Base-by-base conservation (phyloP, 1,140 invertebrate species). In the Oscheius sp. region DNA sequence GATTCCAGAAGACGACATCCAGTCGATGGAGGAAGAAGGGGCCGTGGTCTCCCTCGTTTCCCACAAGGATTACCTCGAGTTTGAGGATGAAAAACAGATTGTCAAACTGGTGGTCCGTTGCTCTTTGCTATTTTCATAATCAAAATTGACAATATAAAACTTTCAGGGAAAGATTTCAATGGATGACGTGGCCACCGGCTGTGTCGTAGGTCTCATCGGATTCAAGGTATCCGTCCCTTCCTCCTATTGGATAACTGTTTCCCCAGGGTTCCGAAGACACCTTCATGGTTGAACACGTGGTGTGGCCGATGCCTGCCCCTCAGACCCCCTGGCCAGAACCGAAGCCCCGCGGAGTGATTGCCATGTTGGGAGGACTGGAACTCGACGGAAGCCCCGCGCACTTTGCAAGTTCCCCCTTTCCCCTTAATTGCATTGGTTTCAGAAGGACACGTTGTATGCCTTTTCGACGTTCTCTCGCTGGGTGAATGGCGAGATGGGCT, bases 51-150 rank as follows among this genome's bases (percentile, higher is more conserved):
- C 32, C 15, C 31, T 63, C 23, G 61, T 63, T 10, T 32, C 61
- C 15, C 15, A 34, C 32, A 38, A 71, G 34, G 68, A 71, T 28
- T 71, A 38, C 18, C 38, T 71, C 20, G 68, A 71, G 38, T 4
- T 71, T 7, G 68, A 71, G 31, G 68, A 71, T 52, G 68, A 72
- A 18, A 73, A 71, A 38, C 68, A 71, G 65, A 68, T 71, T 4
- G 67, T 67, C 7, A 66, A 62, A 26, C 32, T 69, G 28, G 62
- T 7, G 15, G 58, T n/a, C n/a, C n/a, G n/a, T 20, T 36, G n/a
- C n/a, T 28, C 18, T 61, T 18, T 18, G 23, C 18, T 20, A 28
- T n/a, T 61, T n/a, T n/a, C n/a, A n/a, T n/a, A n/a, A n/a, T n/a
- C n/a, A 61, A 18, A 61, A n/a, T n/a, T 18, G 26, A 15, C 26